phyloP scores from a whole-genome alignment of 2,888 invertebrate genomes.

The Zootermopsis nevadensis region DNA sequence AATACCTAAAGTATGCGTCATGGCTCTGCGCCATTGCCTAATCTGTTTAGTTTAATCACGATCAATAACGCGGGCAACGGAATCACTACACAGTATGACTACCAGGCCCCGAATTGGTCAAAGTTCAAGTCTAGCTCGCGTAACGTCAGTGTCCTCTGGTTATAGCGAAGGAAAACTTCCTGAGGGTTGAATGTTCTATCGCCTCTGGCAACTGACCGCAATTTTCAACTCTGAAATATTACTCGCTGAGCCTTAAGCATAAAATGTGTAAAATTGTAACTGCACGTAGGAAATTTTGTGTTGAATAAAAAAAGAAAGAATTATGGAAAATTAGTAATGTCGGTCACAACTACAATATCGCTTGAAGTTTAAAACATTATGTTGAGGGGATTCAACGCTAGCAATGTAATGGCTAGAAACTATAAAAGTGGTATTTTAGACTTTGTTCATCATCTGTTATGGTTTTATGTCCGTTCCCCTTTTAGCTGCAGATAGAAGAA shows the following conservation, averaged over 20 bases:
- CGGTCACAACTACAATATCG: neutral
- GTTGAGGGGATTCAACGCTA: neutral
- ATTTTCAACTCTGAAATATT: neutral
- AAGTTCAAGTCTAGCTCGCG: neutral
- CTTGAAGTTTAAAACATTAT: neutral
- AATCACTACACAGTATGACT: neutral
- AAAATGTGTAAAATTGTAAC: neutral
- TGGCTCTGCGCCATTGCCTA: neutral
- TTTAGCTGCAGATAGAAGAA: too few relatives aligned
- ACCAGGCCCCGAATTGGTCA: neutral
- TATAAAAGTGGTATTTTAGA: too few relatives aligned
- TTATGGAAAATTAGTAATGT: neutral
- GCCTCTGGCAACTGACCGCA: neutral
- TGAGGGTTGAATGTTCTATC: neutral
- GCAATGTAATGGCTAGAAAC: too few relatives aligned
- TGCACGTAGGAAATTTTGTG: neutral
- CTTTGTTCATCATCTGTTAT: too few relatives aligned
- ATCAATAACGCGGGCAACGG: neutral
- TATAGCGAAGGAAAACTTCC: neutral
- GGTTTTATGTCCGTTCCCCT: too few relatives aligned
- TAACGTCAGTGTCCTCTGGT: neutral
- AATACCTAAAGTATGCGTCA: neutral
- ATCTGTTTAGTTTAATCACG: neutral
- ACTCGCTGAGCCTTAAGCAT: neutral
- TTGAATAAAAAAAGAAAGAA: too few relatives aligned